Evolutionary conservation across 2,888 invertebrate species (phyloP).

Genomic region (Adineta ricciae): DNA sequence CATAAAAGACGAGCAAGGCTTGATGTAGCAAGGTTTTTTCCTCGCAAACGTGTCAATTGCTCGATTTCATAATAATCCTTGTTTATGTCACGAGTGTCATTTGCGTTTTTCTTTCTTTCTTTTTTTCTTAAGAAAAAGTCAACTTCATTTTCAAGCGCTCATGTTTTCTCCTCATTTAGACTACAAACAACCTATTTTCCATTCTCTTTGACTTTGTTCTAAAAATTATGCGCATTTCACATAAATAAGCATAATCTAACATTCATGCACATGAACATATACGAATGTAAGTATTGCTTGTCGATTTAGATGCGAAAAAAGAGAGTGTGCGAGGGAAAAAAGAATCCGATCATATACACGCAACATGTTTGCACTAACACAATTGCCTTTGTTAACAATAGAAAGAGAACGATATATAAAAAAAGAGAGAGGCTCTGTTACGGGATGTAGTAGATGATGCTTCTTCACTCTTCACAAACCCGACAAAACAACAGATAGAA

Average conservation of each 20-base stretch:
- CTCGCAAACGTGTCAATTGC: neutral
- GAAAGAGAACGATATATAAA: neutral
- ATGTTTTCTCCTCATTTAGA: no score
- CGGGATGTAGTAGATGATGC: neutral
- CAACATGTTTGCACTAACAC: neutral
- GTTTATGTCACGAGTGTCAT: neutral
- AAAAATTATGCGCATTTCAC: neutral
- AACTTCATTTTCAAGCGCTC: no score
- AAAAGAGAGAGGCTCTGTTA: neutral
- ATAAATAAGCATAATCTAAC: neutral
- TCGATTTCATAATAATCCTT: neutral
- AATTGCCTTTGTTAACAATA: neutral
- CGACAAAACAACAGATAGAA: neutral
- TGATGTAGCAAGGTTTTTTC: neutral
- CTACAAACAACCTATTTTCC: no score
- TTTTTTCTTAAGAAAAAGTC: no score
- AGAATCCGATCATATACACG: neutral
- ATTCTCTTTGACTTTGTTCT: neutral
- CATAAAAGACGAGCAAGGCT: neutral
- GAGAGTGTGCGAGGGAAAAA: neutral
- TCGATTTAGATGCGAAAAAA: neutral
- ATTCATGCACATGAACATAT: neutral
- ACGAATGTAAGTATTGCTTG: neutral
- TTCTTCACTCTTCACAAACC: neutral
- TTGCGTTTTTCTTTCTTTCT: neutral